Conservation (phyloP, 2,113 vertebrate genomes). For the Aegithalos caudatus region DNA sequence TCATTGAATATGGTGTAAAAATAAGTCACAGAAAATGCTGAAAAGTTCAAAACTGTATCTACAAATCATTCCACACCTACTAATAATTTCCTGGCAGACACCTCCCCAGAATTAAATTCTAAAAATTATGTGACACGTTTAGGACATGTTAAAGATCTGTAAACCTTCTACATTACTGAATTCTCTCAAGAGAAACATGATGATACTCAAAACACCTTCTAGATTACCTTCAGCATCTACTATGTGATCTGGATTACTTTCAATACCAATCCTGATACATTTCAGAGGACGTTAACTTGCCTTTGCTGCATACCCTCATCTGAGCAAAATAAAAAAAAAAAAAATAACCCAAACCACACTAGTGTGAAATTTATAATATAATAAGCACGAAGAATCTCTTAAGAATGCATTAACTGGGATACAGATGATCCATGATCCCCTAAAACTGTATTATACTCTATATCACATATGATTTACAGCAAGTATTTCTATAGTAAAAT, state of each 20-base stretch:
- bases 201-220: not conserved
- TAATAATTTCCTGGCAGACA: not conserved
- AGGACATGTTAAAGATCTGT: not conserved
- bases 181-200: not conserved
- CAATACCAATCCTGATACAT: not conserved
- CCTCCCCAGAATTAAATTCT: not conserved
- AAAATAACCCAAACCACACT: too few species aligned
- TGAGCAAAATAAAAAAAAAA: not conserved
- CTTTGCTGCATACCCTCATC: not conserved
- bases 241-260: not conserved
- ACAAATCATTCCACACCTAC: not conserved
- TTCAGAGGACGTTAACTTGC: not conserved
- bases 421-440: not conserved
- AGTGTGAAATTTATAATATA: not conserved
- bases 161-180: not conserved
- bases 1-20: not conserved
- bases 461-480: not conserved
- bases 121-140: not conserved
- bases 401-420: not conserved
- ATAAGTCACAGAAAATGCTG: not conserved
- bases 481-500: not conserved
- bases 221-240: not conserved
- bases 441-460: not conserved
- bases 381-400: not conserved
- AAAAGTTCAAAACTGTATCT: not conserved